Conservation (phyloP, 2,888 invertebrate species). For the Brenthis daphne region DNA sequence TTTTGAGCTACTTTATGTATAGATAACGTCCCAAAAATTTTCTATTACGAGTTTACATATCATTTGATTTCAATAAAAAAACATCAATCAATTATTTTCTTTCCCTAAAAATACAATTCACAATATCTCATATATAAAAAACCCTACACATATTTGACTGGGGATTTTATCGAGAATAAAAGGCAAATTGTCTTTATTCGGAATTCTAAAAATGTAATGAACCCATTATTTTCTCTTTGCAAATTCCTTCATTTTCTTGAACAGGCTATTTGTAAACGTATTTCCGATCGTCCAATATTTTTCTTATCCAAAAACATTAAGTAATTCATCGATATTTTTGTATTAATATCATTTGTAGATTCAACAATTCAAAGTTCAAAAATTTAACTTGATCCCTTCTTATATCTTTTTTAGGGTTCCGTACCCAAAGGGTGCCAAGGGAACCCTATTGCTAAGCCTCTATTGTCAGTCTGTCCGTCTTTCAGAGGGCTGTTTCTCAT, state of each 20-base stretch:
- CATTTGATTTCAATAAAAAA: too few species aligned
- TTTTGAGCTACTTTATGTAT: too few species aligned
- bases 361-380: neutral
- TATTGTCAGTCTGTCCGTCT: too few species aligned
- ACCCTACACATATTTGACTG: slow-evolving; percentile 4
- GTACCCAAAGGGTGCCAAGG: too few species aligned
- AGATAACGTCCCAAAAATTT: too few species aligned
- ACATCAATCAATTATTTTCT: too few species aligned
- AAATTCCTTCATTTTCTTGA: slow-evolving; percentile 8
- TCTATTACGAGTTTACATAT: too few species aligned
- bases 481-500: too few species aligned
- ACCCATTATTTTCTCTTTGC: slow-evolving; percentile 15
- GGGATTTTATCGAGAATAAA: neutral
- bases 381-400: neutral
- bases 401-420: too few species aligned
- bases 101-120: neutral
- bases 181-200: slow-evolving; percentile 20
- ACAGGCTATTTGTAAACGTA: slow-evolving; percentile 15
- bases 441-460: too few species aligned
- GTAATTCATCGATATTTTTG: neutral
- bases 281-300: slow-evolving; percentile 9
- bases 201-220: slow-evolving; percentile 23
- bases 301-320: slow-evolving; percentile 8
- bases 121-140: slow-evolving; percentile 9
- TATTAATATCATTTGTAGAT: slow-evolving; percentile 9